Percentiles rank a stretch among this genome's conserved stretches.
Evolutionary conservation across 2,888 invertebrate genomes (phyloP).

Genomic region (Calameuta idolon): DNA sequence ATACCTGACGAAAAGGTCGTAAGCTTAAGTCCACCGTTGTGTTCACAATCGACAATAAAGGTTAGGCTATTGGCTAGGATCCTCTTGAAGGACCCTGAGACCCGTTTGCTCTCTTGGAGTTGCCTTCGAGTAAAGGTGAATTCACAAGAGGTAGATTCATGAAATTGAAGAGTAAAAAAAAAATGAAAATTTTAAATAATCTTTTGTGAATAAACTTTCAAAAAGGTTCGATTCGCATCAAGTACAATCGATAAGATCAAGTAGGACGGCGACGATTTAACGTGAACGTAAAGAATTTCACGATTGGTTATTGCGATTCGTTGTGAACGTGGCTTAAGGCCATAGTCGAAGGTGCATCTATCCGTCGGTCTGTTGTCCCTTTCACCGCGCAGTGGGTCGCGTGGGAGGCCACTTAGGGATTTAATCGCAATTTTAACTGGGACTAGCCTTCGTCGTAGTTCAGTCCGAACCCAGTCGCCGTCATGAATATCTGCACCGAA

Average conservation of each 20-base stretch:
- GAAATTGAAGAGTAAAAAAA: neutral
- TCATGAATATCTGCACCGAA: constrained; percentile 22
- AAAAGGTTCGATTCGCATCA: neutral
- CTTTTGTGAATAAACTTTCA: neutral
- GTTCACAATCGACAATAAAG: constrained; percentile 40
- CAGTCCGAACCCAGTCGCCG: constrained; percentile 38
- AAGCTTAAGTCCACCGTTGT: constrained; percentile 25
- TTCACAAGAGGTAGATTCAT: neutral
- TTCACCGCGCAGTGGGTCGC: constrained; percentile 51
- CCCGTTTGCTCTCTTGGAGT: constrained; percentile 13
- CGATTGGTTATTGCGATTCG: neutral
- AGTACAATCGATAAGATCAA: neutral
- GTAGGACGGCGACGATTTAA: neutral
- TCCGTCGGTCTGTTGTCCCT: constrained; percentile 50
- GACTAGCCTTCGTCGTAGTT: constrained; percentile 45
- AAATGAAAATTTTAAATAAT: constrained; percentile 13
- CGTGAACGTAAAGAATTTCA: neutral
- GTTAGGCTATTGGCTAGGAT: constrained; percentile 33
- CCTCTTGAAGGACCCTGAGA: constrained; percentile 27
- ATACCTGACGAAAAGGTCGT: constrained; percentile 16
- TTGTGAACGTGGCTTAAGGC: constrained; percentile 37
- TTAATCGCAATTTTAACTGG: constrained; percentile 50
- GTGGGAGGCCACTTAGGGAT: constrained; percentile 52
- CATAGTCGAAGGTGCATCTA: constrained; percentile 40
- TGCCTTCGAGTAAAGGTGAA: neutral